phyloP scores from a whole-genome alignment of 2,888 invertebrate genomes.

The Plebejus melissa region DNA sequence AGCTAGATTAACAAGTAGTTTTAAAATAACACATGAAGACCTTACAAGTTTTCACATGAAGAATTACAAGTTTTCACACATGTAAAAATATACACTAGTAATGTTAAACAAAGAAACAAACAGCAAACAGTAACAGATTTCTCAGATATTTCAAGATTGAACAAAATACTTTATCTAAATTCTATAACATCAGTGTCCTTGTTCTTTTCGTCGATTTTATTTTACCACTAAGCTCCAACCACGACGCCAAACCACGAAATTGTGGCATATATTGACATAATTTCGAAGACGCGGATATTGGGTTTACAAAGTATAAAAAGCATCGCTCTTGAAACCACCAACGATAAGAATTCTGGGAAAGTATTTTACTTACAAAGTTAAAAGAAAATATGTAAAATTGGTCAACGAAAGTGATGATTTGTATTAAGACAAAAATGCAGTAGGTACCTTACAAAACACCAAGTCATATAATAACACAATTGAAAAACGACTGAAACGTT shows the following conservation, averaged over 20 bases:
- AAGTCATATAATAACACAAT: no score
- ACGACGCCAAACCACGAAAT: conserved; percentile 32
- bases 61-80: no score
- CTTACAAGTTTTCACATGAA: no score
- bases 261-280: conserved; percentile 32
- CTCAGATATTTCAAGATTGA: not conserved
- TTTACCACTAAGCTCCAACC: conserved; percentile 32
- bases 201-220: conserved; percentile 15
- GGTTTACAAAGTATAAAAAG: conserved; percentile 26
- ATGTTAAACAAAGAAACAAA: no score
- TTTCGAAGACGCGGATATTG: conserved; percentile 31
- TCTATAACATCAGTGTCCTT: conserved; percentile 5
- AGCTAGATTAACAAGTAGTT: no score
- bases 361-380: not conserved
- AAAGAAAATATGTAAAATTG: not conserved
- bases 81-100: no score
- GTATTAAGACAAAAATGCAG: no score
- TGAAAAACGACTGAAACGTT: no score
- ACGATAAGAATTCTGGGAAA: not conserved
- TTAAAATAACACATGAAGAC: no score
- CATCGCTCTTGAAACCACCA: not conserved
- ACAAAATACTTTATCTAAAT: not conserved
- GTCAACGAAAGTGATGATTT: no score
- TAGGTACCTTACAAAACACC: no score
- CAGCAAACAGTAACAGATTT: no score